Evolutionary conservation across 1,140 invertebrate species (phyloP), one percentile per base, ranked within the genome.

Genomic region (Elysia chlorotica): DNA sequence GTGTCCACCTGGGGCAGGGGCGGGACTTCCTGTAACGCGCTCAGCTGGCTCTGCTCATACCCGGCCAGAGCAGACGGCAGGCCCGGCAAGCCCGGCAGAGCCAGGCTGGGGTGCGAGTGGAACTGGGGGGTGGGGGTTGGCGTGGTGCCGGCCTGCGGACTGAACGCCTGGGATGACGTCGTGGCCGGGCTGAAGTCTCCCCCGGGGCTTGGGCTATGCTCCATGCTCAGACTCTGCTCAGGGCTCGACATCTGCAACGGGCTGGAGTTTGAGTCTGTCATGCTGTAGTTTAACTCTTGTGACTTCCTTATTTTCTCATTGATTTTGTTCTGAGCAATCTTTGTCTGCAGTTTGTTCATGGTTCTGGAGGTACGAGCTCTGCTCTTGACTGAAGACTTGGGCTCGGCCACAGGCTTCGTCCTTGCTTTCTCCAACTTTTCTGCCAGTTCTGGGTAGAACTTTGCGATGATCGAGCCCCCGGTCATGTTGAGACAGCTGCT

Each of bases 261-360:
- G 48, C 68, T 71, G 2, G 68, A 71, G 68, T 71, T 71, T 21
- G 68, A 71, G 62, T 71, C 68, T 37, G 68, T 67, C 30, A 72
- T 69, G 28, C 65, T 73, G n/a, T n/a, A n/a, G n/a, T n/a, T n/a
- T 3, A 59, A 35, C 35, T 76, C 74, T 48, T 87, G 85, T 65
- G 81, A 85, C 80, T 78, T 78, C 25, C 74, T 48, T 41, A 87
- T 76, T 76, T 89, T 89, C 69, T 88, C 88, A 65, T 88, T 87
- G 41, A 89, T 85, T 83, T 87, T 89, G 75, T 89, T 89, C 62
- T 88, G 85, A 71, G 88, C 89, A 75, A 89, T 89, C 79, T 89
- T 89, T 33, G 87, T 88, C 77, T 89, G 88, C 56, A 89, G 78
- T 74, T 86, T 86, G 75, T 88, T 89, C 85, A 89, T 87, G 25